These are phyloP conservation scores for Didymodactylos carnosus DNA, from an alignment of 2,888 invertebrate genomes.

Conservation along the genomic window DNA sequence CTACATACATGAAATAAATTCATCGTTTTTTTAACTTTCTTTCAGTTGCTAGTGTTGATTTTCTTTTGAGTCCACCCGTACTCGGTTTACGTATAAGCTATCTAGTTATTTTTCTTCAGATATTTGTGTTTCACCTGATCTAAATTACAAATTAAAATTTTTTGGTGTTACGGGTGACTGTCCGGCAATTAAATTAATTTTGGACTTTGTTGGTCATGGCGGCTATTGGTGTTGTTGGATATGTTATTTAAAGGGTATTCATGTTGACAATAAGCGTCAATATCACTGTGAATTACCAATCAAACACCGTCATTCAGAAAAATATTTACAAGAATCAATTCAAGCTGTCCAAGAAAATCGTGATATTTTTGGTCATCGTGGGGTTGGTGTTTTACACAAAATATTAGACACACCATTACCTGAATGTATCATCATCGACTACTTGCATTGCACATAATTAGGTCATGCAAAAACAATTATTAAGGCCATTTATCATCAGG, in stretches of 20 bases:
- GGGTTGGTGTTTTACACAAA: background rate
- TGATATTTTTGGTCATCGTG: background rate
- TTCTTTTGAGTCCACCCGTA: too few species aligned
- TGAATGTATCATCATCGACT: background rate
- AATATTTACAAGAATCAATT: background rate
- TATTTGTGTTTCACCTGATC: background rate
- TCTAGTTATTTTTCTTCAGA: background rate
- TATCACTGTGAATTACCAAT: background rate
- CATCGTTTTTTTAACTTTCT: too few species aligned
- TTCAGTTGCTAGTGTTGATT: too few species aligned
- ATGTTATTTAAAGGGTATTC: background rate
- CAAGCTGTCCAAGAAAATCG: background rate
- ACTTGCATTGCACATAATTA: background rate
- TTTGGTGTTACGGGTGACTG: background rate
- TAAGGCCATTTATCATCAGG: background rate
- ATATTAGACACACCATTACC: background rate
- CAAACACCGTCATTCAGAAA: background rate
- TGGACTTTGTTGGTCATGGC: background rate
- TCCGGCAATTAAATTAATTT: background rate
- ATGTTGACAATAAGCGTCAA: background rate
- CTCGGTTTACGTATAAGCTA: too few species aligned
- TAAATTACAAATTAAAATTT: background rate
- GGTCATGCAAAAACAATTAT: background rate
- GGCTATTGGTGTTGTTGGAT: background rate
- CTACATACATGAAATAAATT: too few species aligned